phyloP scores from a whole-genome alignment of 1,140 invertebrate genomes.

The Euwallacea fornicatus region DNA sequence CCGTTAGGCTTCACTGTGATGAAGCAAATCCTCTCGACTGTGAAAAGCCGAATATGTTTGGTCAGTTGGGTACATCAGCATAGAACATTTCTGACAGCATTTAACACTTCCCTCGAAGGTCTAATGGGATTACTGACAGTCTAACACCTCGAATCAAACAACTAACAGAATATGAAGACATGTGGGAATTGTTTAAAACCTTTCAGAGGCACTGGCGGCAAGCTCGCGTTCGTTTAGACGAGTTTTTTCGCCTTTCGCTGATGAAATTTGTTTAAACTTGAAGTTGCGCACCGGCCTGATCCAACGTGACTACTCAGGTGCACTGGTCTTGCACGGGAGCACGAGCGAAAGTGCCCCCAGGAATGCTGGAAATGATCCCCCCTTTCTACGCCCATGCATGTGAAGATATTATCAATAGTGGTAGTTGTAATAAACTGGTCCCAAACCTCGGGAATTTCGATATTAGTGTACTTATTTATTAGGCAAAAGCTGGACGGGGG shows the following conservation, averaged over 20 bases:
- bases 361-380: not conserved
- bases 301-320: not conserved
- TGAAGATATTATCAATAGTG: slow-evolving; percentile 21
- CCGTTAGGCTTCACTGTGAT: slow-evolving; percentile 29
- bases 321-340: not conserved
- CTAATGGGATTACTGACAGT: slow-evolving; percentile 30
- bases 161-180: not conserved
- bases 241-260: not conserved
- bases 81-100: slow-evolving; percentile 37
- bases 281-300: too few species aligned
- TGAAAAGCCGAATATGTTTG: slow-evolving; percentile 38
- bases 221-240: not conserved
- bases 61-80: slow-evolving; percentile 39
- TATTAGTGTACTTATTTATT: slow-evolving; percentile 40
- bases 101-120: slow-evolving; percentile 34
- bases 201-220: not conserved
- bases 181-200: slow-evolving; percentile 27
- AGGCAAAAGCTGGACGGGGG: slow-evolving; percentile 35
- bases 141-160: slow-evolving; percentile 27
- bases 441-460: slow-evolving; percentile 31
- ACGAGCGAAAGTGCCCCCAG: not conserved
- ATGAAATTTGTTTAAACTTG: too few species aligned
- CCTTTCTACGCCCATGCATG: slow-evolving; percentile 20
- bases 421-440: slow-evolving; percentile 23
- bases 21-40: slow-evolving; percentile 32